Evolutionary conservation across 2,113 vertebrate genomes (phyloP), one percentile per base, ranked within the genome.

Genomic region (Microtus ochrogaster): DNA sequence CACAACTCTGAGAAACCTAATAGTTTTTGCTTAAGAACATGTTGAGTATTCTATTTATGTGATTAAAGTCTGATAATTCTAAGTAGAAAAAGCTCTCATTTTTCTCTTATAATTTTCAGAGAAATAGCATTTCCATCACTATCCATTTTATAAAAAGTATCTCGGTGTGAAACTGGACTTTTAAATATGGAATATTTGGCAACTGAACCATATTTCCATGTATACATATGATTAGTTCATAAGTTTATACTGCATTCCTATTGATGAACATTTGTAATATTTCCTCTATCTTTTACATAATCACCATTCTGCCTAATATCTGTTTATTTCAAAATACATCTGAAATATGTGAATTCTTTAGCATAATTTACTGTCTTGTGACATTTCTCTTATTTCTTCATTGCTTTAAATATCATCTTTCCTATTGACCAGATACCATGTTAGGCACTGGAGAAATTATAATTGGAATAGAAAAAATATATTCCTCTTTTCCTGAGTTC

Each of bases 141-240:
- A 41, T 84, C n/a, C 5, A 33, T 77, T 66, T 22, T 33, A 41
- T 61, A 44, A 63, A 30, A 74, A 30, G 55, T 63, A 73, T 2
- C 4, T 85, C 41, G 6, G 65, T 68, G 6, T 41, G 17, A 96
- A 94, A 87, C 12, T 49, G 36, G 28, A 65, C 70, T 52, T 90
- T 83, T 94, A 90, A 88, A 65, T 92, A 39, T 1, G 55, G 33
- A 84, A 63, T 91, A 68, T 87, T 92, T 92, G 9, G 65, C 89
- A 90, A 83, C 11, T 58, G 44, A 81, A 19, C 10, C 33, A 66
- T 83, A 26, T 86, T 82, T 73, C 22, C 92, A 3, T 17, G 8
- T 36, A 76, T 63, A 36, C 2, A 55, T 89, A 22, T 41, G 55
- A 24, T 90, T 65, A 52, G 4, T 66, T 87, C 19, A 28, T 66